Evolutionary conservation across 2,113 vertebrate species (phyloP).

Genomic region (Gadus macrocephalus): DNA sequence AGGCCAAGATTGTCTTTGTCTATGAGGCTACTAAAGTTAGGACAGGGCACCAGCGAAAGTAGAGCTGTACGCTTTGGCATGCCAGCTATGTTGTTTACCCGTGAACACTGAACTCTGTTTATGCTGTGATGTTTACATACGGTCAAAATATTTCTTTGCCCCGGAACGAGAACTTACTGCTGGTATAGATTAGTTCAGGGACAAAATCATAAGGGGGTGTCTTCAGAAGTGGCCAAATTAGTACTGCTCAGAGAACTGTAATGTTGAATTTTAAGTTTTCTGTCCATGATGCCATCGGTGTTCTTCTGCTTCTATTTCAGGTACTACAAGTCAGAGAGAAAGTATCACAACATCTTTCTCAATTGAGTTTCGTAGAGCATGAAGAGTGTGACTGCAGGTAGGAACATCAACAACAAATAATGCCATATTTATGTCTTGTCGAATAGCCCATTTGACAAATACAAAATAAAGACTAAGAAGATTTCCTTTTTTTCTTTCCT

Average conservation of each 20-base stretch:
- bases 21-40: neutral
- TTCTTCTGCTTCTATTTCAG: constrained; percentile 30
- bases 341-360: constrained; percentile 40
- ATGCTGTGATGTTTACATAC: constrained; percentile 27
- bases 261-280: neutral
- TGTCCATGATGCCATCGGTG: too few relatives aligned
- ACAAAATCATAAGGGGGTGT: neutral
- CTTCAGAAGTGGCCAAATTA: constrained; percentile 2
- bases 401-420: constrained; percentile 2
- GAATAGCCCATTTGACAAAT: neutral
- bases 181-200: neutral
- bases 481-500: constrained; percentile 30
- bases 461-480: neutral
- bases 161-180: neutral
- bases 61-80: constrained; percentile 13
- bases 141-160: neutral
- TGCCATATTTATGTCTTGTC: too few relatives aligned
- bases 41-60: constrained; percentile 10
- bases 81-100: constrained; percentile 37
- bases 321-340: constrained; percentile 50
- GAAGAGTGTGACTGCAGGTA: constrained; percentile 67
- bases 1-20: neutral
- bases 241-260: neutral
- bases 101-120: constrained; percentile 13
- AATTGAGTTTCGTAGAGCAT: constrained; percentile 66